phyloP scores from a whole-genome alignment of 2,797 vertebrate species.

The Pitangus sulphuratus region DNA sequence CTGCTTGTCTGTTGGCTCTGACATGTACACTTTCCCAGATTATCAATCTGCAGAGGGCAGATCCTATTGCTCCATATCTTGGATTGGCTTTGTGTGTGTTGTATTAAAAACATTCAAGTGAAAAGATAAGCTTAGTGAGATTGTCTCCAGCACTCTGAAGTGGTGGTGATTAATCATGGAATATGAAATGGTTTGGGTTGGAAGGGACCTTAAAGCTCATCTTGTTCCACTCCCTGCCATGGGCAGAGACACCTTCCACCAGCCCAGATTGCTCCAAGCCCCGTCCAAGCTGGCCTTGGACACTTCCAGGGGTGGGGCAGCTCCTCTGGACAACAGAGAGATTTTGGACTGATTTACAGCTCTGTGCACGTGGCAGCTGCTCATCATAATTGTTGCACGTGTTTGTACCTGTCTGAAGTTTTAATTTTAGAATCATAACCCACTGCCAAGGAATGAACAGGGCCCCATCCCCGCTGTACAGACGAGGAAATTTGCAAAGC shows the following conservation, averaged over 20 bases:
- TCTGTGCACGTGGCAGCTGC: neutral
- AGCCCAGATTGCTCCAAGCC: neutral
- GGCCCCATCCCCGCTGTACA: neutral
- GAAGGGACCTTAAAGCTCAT: neutral
- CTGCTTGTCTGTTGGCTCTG: neutral
- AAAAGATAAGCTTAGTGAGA: neutral
- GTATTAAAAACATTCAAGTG: neutral
- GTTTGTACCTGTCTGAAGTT: neutral
- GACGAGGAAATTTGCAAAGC: neutral
- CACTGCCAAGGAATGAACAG: neutral
- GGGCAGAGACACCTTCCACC: neutral
- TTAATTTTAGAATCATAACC: neutral
- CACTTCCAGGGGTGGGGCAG: neutral
- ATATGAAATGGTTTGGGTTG: neutral
- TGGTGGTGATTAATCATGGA: neutral
- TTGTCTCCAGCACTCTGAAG: neutral
- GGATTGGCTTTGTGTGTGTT: neutral
- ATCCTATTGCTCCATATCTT: neutral
- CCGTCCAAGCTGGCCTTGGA: accelerated
- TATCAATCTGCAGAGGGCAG: neutral
- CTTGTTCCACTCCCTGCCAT: neutral
- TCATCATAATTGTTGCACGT: neutral
- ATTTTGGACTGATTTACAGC: neutral
- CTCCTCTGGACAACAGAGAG: neutral
- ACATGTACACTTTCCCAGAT: neutral